Evolutionary conservation across 2,888 invertebrate genomes (phyloP), one percentile per base, ranked within the genome.

Genomic region (Amaurobius ferox): DNA sequence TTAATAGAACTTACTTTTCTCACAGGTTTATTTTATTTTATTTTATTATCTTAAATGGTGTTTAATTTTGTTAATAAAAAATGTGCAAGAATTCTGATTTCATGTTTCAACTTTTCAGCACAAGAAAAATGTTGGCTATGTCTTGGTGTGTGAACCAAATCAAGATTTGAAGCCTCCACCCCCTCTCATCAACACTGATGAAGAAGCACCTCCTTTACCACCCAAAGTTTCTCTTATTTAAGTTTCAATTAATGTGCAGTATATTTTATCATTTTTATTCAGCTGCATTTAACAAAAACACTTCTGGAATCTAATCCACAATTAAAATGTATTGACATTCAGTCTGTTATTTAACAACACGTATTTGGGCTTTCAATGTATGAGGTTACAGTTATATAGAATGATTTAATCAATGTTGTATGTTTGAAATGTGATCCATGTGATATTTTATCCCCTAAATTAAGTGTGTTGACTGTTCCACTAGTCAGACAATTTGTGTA

Each of bases 151-250:
- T 40, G 81, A 87, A 62, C 72, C 81, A 7, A 74, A 72, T 44
- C 39, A 78, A 26, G 74, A 87, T 19, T 78, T 9, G 73, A 87
- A 77, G 35, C 80, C 79, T 16, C 66, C 79, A 13, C 28, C 71
- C 13, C 83, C 83, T n/a, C 29, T 85, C 2, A 61, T 66, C n/a
- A 74, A 83, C 23, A 29, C 32, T 30, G 73, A 74, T 70, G 86
- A 79, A 70, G 81, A 87, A 68, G 87, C 87, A 16, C 81, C 81
- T 19, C 87, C 87, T 16, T 29, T 87, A 6, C 85, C 85, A 48
- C 83, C 79, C 9, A 83, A 85, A 78, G 68, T 74, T 39, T 71
- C 79, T 11, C 86, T 79, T 13, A 86, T 86, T 44, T 86, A 72
- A 79, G n/a, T n/a, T n/a, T n/a, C n/a, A n/a, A 79, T 28, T 13